Conservation (phyloP, 2,797 vertebrate species). For the Morus bassanus region DNA sequence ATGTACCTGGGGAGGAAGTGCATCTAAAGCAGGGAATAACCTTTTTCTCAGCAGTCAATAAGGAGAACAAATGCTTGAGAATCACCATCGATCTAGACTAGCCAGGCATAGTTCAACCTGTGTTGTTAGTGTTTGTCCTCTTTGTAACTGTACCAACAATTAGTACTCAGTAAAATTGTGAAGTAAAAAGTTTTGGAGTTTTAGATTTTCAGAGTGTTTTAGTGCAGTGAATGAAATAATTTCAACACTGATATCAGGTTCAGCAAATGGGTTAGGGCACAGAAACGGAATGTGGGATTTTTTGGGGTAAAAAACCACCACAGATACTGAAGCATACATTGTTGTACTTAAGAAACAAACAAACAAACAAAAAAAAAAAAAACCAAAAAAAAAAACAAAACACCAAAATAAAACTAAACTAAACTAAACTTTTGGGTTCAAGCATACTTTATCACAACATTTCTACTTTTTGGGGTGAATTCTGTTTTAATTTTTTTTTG, state of each 20-base stretch:
- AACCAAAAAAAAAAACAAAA: too few species aligned
- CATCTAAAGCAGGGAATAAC: not conserved
- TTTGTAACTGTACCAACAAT: not conserved
- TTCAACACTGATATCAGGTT: not conserved
- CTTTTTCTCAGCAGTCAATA: not conserved
- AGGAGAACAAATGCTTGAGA: not conserved
- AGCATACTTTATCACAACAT: not conserved
- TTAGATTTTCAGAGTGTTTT: not conserved
- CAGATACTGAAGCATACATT: not conserved
- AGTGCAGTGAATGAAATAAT: not conserved
- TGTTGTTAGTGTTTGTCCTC: not conserved
- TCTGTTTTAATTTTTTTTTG: not conserved
- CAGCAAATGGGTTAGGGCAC: not conserved
- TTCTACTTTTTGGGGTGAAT: not conserved
- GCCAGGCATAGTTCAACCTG: not conserved
- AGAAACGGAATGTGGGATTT: not conserved
- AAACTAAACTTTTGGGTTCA: not conserved
- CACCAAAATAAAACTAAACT: not conserved
- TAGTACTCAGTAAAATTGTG: not conserved
- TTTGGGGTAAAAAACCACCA: accelerated
- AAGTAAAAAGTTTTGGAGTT: not conserved
- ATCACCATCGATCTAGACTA: not conserved
- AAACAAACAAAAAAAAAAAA: not conserved
- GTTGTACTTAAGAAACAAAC: not conserved
- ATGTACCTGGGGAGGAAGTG: not conserved